Conservation (phyloP, 2,797 vertebrate genomes). For the Limnodromus scolopaceus region DNA sequence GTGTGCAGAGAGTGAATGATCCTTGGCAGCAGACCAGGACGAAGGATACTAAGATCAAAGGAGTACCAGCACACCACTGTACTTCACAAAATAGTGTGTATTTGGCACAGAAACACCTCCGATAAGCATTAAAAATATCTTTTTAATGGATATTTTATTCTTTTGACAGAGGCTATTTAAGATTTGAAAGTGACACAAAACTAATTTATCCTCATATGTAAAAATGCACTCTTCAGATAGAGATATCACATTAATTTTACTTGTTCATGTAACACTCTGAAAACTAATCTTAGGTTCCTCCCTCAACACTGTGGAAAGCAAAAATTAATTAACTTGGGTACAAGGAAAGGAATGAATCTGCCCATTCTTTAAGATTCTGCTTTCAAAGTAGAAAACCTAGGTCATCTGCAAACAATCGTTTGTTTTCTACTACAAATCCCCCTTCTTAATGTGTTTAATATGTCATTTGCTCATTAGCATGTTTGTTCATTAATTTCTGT, state of each 20-base stretch:
- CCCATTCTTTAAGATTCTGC: not conserved
- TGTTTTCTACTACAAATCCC: not conserved
- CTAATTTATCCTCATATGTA: slow-evolving; percentile 51
- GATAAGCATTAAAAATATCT: slow-evolving; percentile 71
- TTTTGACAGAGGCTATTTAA: slow-evolving; percentile 53
- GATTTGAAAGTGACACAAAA: slow-evolving; percentile 62
- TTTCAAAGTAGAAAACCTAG: not conserved
- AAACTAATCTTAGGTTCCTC: slow-evolving; percentile 57
- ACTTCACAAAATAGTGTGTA: slow-evolving; percentile 39
- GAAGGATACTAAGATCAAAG: slow-evolving; percentile 68
- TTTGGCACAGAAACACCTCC: slow-evolving; percentile 59
- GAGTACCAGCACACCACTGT: slow-evolving; percentile 37
- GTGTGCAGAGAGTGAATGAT: slow-evolving; percentile 39
- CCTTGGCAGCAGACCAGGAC: slow-evolving; percentile 66
- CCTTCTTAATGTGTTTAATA: not conserved
- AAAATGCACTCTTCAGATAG: slow-evolving; percentile 45
- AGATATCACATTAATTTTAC: slow-evolving; percentile 52
- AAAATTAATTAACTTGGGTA: slow-evolving; percentile 37
- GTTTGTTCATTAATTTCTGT: not conserved
- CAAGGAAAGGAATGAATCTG: slow-evolving; percentile 30
- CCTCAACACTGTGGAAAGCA: slow-evolving; percentile 22
- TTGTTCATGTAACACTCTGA: slow-evolving; percentile 50
- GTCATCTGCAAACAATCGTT: not conserved
- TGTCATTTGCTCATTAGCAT: not conserved
- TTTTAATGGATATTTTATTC: slow-evolving; percentile 70